phyloP scores from a whole-genome alignment of 2,888 invertebrate genomes.

The Calameuta filiformis region DNA sequence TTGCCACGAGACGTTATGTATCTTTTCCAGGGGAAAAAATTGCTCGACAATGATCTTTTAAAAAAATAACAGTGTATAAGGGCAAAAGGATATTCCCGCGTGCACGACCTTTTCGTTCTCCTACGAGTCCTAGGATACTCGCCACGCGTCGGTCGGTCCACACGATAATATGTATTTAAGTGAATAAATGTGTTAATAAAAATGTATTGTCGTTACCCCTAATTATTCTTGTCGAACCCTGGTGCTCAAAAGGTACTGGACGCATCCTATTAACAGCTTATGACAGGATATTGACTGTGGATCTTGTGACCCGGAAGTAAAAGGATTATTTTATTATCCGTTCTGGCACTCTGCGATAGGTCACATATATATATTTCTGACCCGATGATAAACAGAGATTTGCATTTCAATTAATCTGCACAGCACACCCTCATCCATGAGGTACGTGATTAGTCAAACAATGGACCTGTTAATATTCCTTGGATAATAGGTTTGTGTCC shows the following conservation, averaged over 20 bases:
- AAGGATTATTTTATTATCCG: neutral
- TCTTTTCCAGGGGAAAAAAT: neutral
- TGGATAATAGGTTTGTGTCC: neutral
- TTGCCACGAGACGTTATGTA: neutral
- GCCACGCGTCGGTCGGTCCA: slow-evolving; percentile 1
- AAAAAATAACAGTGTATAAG: neutral
- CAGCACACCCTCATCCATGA: neutral
- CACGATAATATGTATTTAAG: neutral
- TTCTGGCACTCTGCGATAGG: neutral
- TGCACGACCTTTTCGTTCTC: neutral
- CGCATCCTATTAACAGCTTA: neutral
- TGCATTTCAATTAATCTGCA: neutral
- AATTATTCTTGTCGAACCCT: neutral
- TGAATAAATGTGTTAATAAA: slow-evolving; percentile 5
- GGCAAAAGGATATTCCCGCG: neutral
- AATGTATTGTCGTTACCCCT: neutral
- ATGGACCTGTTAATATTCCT: neutral
- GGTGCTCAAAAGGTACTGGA: neutral
- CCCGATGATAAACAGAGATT: neutral
- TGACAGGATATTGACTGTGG: neutral
- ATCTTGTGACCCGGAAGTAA: neutral
- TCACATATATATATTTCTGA: neutral
- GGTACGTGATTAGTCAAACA: neutral
- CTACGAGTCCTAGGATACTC: neutral
- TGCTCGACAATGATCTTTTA: neutral